Evolutionary conservation across 1,140 invertebrate genomes (phyloP).

Genomic region (Papilio glaucus): DNA sequence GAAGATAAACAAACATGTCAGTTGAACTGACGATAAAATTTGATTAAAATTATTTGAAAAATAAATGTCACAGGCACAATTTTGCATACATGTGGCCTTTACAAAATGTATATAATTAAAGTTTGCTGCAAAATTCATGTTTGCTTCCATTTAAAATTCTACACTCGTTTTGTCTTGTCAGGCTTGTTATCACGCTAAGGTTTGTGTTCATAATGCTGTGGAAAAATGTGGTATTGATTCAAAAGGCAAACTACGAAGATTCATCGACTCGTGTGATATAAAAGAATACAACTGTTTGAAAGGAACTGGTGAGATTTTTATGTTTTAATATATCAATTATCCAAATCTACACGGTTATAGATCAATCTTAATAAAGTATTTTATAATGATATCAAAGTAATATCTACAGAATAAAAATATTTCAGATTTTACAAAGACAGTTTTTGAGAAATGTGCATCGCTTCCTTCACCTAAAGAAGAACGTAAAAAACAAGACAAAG

Average conservation of each 20-base stretch:
- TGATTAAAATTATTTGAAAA: no score
- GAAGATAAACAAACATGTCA: no score
- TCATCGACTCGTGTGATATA: constrained; percentile 70
- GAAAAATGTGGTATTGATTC: constrained; percentile 61
- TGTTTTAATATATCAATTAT: neutral
- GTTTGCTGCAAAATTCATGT: no score
- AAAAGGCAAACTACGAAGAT: constrained; percentile 52
- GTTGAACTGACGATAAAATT: no score
- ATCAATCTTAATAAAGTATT: no score
- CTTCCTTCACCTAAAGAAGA: constrained; percentile 32
- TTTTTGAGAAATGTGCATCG: constrained; percentile 40
- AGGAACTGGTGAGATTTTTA: constrained; percentile 48
- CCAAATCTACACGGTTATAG: no score
- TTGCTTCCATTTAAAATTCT: neutral
- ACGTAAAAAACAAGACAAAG: neutral
- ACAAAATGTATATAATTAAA: no score
- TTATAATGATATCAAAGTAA: no score
- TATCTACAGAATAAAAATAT: constrained; percentile 28
- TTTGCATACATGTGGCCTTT: neutral
- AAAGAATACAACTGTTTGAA: constrained; percentile 68
- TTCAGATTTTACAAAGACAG: constrained; percentile 51
- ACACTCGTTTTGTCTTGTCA: constrained; percentile 41
- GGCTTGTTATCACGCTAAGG: constrained; percentile 65
- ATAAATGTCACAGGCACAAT: no score
- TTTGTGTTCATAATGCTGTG: constrained; percentile 59